These are phyloP conservation scores for Pristionchus arcanus DNA, from an alignment of 2,888 invertebrate genomes.

Conservation along the genomic window DNA sequence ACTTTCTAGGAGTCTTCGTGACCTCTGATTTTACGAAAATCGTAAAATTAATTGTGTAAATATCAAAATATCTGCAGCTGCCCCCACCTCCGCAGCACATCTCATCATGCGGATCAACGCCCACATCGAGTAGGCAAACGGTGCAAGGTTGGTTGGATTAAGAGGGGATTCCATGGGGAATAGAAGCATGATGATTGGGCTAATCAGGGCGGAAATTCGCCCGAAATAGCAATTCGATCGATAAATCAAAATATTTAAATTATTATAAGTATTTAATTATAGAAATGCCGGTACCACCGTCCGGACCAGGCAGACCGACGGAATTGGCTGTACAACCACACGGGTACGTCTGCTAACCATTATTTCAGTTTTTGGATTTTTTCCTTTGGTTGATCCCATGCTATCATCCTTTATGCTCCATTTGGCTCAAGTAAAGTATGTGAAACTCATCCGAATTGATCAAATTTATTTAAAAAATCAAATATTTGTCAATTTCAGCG, in stretches of 20 bases:
- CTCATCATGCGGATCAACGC: constrained; percentile 1
- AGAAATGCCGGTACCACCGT: constrained; percentile 44
- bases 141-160: neutral
- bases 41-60: neutral
- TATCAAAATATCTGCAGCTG: neutral
- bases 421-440: neutral
- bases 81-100: constrained; percentile 22
- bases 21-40: neutral
- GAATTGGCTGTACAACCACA: constrained; percentile 1
- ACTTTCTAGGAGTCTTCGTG: neutral
- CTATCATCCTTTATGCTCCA: neutral
- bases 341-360: neutral
- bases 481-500: neutral
- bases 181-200: neutral
- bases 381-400: neutral
- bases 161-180: neutral
- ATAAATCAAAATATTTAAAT: neutral
- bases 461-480: neutral
- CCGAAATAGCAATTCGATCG: too few relatives aligned
- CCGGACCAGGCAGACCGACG: constrained; percentile 24
- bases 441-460: neutral
- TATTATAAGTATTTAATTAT: neutral
- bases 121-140: neutral
- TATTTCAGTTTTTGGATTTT: neutral
- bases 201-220: neutral